Evolutionary conservation across 2,888 invertebrate species (phyloP), one percentile per base, ranked within the genome.

Genomic region (Ophion slaviceki): DNA sequence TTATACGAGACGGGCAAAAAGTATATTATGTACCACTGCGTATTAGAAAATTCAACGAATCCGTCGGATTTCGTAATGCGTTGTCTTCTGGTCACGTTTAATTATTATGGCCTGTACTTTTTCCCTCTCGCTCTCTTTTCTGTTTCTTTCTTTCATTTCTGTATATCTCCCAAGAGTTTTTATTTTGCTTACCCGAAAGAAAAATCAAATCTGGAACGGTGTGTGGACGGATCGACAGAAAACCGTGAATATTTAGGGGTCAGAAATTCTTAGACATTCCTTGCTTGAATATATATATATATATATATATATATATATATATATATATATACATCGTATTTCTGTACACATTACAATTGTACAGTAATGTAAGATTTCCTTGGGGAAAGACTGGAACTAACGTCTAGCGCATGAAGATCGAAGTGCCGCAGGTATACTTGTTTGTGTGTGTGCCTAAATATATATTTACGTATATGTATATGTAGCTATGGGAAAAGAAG

Each of bases 361-460:
- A 71, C 36, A 80, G 77, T 87, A 88, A 87, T 85, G 88, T 89
- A 88, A 89, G 89, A 90, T 91, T 91, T 90, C 90, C 91, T 90
- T 84, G 53, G 91, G 91, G 91, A 91, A 64, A 86, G 84, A 86
- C 87, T 89, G 82, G 87, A 86, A 86, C 76, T 77, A 80, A 80
- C 77, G 67, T 17, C 76, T 76, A 59, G 53, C 66, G 64, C 77
- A 80, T 67, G 77, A 74, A 80, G 24, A 40, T 76, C n/a, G 53
- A 59, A 72, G 40, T 59, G 47, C 28, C 45, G 67, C 36, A 57
- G 67, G 14, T 20, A 59, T n/a, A 68, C 24, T 14, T 68, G 40
- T 77, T 77, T 40, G 17, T n/a, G 10, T 47, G n/a, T 36, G 2
- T 66, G 20, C 11, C 17, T 14, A 53, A 24, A 17, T 32, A 14